Evolutionary conservation across 2,797 vertebrate genomes (phyloP).

Genomic region (Pangasius larnaudii): DNA sequence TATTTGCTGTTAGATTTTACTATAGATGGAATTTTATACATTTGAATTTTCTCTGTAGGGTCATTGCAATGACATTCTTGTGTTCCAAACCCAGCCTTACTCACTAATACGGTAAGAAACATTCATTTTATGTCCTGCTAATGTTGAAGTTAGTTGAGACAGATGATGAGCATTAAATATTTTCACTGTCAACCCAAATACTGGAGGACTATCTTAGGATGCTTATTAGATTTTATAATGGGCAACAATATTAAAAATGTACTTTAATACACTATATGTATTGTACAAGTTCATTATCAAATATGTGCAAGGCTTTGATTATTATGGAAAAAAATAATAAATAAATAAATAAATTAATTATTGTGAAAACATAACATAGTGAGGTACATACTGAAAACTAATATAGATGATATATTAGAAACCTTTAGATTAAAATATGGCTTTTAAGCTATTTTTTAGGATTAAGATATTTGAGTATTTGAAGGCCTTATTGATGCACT

Average conservation of each 20-base stretch:
- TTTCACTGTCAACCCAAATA: not conserved
- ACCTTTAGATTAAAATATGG: not conserved
- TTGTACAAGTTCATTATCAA: not conserved
- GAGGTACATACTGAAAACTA: not conserved
- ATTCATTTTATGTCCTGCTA: constrained; percentile 11
- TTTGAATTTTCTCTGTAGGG: constrained; percentile 65
- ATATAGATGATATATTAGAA: not conserved
- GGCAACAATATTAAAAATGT: no score
- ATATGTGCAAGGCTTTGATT: not conserved
- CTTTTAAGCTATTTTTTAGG: not conserved
- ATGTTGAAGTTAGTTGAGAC: not conserved
- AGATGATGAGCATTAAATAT: not conserved
- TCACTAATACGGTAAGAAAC: constrained; percentile 85
- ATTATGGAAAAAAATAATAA: not conserved
- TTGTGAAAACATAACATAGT: not conserved
- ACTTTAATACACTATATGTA: not conserved
- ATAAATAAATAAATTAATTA: not conserved
- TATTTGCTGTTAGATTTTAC: not conserved
- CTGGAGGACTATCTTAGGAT: not conserved
- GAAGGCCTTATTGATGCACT: not conserved
- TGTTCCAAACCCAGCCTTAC: constrained; percentile 92
- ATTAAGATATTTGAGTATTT: not conserved
- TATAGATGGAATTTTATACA: not conserved
- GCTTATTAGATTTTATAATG: no score
- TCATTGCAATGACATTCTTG: constrained; percentile 90